Percentiles rank a stretch among this genome's conserved stretches.
Evolutionary conservation across 2,888 invertebrate genomes (phyloP).

Genomic region (Andricus curvator): DNA sequence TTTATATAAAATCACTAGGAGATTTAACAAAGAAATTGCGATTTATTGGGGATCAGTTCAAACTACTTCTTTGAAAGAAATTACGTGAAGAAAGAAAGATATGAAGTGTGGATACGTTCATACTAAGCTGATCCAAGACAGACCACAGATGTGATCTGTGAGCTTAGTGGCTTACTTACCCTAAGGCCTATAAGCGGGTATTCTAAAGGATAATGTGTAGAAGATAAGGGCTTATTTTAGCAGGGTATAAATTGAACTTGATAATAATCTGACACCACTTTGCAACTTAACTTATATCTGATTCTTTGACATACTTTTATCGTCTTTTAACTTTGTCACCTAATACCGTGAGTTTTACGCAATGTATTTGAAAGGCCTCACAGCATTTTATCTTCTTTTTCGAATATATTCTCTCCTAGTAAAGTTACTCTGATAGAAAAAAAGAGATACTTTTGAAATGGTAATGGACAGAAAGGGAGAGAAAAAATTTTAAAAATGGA

Average conservation of each 20-base stretch:
- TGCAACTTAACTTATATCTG: conserved; percentile 1
- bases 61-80: not conserved
- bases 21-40: not conserved
- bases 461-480: not conserved
- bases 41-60: not conserved
- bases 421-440: not conserved
- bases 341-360: not conserved
- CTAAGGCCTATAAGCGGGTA: not conserved
- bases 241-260: conserved; percentile 6
- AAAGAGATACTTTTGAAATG: not conserved
- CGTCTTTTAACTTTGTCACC: not conserved
- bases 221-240: not conserved
- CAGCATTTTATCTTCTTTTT: not conserved
- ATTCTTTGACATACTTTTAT: not conserved
- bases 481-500: not conserved
- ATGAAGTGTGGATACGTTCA: not conserved
- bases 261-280: conserved; percentile 3
- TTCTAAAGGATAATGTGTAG: not conserved
- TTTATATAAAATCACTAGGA: too few relatives aligned
- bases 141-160: not conserved
- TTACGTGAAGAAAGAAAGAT: not conserved
- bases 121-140: not conserved
- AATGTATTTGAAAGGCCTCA: not conserved
- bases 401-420: not conserved
- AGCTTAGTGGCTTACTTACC: not conserved